These are phyloP conservation scores for Boloria euphrosyne DNA, from an alignment of 2,888 invertebrate species.

Conservation along the genomic window DNA sequence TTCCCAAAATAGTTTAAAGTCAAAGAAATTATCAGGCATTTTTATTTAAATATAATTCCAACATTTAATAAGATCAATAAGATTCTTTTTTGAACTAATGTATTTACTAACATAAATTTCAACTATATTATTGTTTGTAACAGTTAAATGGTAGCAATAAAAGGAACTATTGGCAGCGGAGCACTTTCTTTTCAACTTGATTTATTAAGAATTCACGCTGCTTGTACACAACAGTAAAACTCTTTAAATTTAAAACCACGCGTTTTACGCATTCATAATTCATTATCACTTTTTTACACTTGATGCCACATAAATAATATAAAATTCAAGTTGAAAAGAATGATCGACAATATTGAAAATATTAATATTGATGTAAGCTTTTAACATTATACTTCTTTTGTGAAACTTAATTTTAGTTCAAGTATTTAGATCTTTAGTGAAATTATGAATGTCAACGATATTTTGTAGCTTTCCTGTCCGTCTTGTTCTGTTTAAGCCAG, in stretches of 20 bases:
- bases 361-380: conserved; percentile 54
- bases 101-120: not conserved
- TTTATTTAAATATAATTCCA: no score
- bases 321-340: conserved; percentile 69
- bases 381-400: conserved; percentile 46
- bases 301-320: conserved; percentile 38
- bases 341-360: conserved; percentile 39
- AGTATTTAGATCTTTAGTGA: conserved; percentile 46
- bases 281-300: conserved; percentile 32
- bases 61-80: not conserved
- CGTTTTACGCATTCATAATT: conserved; percentile 19
- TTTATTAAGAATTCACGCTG: conserved; percentile 36
- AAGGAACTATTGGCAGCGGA: conserved; percentile 67
- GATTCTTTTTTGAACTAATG: not conserved
- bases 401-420: conserved; percentile 42
- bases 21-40: no score
- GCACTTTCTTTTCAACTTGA: conserved; percentile 71
- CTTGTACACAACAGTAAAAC: conserved; percentile 31
- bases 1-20: no score
- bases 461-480: not conserved
- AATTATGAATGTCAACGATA: not conserved
- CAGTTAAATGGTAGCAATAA: conserved; percentile 9
- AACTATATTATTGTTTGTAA: conserved; percentile 8
- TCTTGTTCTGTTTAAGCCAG: not conserved
- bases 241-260: conserved; percentile 18